phyloP scores from a whole-genome alignment of 2,113 vertebrate genomes.

The Rhodinocichla rosea region DNA sequence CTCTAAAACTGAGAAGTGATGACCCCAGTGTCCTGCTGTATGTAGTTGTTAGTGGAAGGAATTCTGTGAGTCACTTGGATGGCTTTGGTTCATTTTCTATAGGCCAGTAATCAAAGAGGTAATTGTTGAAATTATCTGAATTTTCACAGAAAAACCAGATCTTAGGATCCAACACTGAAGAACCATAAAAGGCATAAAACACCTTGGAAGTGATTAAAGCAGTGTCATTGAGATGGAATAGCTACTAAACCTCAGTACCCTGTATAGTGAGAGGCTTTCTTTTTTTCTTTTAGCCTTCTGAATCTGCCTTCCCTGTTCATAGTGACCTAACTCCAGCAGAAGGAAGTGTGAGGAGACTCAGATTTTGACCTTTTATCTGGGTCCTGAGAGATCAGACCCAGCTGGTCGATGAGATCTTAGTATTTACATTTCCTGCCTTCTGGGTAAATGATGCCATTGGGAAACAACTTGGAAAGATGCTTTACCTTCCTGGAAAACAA shows the following conservation, averaged over 20 bases:
- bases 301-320: neutral
- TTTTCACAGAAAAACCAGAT: neutral
- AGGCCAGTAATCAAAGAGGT: neutral
- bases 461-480: neutral
- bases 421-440: neutral
- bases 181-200: neutral
- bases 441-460: neutral
- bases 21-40: neutral
- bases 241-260: neutral
- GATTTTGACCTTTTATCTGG: neutral
- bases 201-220: neutral
- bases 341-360: neutral
- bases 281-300: neutral
- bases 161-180: neutral
- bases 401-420: neutral
- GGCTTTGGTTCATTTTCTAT: neutral
- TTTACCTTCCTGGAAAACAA: neutral
- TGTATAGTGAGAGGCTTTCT: neutral
- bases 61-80: neutral
- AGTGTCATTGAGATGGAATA: neutral
- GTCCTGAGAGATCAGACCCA: neutral
- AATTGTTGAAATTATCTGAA: neutral
- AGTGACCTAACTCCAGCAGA: neutral
- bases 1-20: neutral
- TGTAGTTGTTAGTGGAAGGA: neutral